Evolutionary conservation across 2,888 invertebrate genomes (phyloP).

Genomic region (Listrodromus nycthemerus): DNA sequence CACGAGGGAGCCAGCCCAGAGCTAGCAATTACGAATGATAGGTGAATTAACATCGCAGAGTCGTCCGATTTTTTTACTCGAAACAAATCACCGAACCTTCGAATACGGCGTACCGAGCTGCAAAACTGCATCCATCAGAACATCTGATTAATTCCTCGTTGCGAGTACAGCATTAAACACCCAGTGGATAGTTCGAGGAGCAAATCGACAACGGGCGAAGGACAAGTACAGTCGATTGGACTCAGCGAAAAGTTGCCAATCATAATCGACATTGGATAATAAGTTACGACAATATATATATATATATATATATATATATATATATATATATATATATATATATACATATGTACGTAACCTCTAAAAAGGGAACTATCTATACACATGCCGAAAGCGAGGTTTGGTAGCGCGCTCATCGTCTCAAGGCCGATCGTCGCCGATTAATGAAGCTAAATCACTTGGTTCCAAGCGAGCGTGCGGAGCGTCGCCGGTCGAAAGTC

Average conservation of each 20-base stretch:
- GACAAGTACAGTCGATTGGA: constrained; percentile 20
- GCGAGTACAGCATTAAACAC: constrained; percentile 4
- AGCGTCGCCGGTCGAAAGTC: constrained; percentile 41
- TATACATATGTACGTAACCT: background rate
- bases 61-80: background rate
- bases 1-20: too few species aligned
- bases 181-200: background rate
- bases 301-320: background rate
- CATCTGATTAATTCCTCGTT: background rate
- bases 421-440: constrained; percentile 58
- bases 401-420: constrained; percentile 56
- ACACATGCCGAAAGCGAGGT: constrained; percentile 27
- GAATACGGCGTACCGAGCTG: background rate
- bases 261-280: constrained; percentile 35
- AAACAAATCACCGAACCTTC: constrained; percentile 11
- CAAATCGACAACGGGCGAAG: background rate
- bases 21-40: background rate
- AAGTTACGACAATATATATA: background rate
- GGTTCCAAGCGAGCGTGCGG: constrained; percentile 34
- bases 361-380: background rate
- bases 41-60: background rate
- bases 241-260: constrained; percentile 36
- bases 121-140: background rate
- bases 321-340: background rate
- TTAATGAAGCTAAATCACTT: constrained; percentile 62